Evolutionary conservation across 1,140 invertebrate species (phyloP).

Genomic region (Drosophila dunni): DNA sequence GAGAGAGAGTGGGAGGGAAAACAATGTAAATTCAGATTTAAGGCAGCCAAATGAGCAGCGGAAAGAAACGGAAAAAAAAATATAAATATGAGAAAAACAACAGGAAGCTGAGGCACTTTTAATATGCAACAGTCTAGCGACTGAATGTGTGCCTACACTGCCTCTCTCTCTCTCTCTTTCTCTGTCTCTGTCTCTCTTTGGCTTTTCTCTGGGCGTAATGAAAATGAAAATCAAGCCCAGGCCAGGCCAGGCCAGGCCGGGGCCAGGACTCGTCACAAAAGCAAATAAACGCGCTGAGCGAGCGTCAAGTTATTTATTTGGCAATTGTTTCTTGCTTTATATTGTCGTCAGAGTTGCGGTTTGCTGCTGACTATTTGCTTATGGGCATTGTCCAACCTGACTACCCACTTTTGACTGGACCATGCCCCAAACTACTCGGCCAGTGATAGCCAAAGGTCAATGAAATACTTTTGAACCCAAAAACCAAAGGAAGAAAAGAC

Average conservation of each 20-base stretch:
- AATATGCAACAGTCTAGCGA: conserved; percentile 67
- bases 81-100: conserved; percentile 51
- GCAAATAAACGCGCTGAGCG: conserved; percentile 72
- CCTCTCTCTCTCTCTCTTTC: conserved; percentile 3
- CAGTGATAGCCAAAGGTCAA: conserved; percentile 71
- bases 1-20: too few relatives aligned
- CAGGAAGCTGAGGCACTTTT: conserved; percentile 67
- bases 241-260: conserved; percentile 17
- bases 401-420: conserved; percentile 45
- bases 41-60: conserved; percentile 62
- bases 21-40: conserved; percentile 29
- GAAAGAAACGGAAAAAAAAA: conserved; percentile 25
- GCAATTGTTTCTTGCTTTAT: conserved; percentile 74
- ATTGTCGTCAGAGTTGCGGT: conserved; percentile 72
- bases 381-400: conserved; percentile 57
- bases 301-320: conserved; percentile 80
- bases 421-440: neutral
- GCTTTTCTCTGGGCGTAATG: conserved; percentile 49
- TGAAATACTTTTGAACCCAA: conserved; percentile 72
- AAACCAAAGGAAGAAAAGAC: conserved; percentile 39
- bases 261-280: conserved; percentile 58
- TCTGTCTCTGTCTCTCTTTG: conserved; percentile 13
- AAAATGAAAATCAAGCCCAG: conserved; percentile 71
- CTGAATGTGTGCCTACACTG: conserved; percentile 5
- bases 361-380: conserved; percentile 61